phyloP scores from a whole-genome alignment of 2,888 invertebrate species.

The Alviniconcha strummeri region DNA sequence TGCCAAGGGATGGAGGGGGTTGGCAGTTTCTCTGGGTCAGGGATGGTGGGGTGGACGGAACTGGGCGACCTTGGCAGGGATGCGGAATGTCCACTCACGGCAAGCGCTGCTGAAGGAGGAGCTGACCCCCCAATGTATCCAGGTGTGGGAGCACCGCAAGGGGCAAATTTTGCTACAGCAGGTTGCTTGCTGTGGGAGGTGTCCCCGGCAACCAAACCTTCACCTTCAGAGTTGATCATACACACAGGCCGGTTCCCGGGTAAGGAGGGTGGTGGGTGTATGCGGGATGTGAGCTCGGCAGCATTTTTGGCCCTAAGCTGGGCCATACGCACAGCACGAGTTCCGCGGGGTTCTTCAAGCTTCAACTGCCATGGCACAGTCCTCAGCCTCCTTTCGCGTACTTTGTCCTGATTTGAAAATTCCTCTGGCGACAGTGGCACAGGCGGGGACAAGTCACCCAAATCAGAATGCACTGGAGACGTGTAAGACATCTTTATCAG shows the following conservation, averaged over 20 bases:
- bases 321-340: slow-evolving; percentile 15
- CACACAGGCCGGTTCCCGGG: too few species aligned
- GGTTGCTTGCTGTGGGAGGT: too few species aligned
- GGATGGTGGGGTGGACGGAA: slow-evolving; percentile 2
- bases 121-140: not conserved
- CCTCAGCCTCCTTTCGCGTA: not conserved
- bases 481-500: slow-evolving; percentile 63
- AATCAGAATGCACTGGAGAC: slow-evolving; percentile 61
- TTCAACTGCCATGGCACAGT: not conserved
- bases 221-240: too few species aligned
- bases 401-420: slow-evolving; percentile 33
- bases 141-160: too few species aligned
- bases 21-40: not conserved
- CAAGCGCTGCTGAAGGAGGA: not conserved
- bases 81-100: not conserved
- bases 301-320: slow-evolving; percentile 25
- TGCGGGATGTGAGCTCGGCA: not conserved
- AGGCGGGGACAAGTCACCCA: slow-evolving; percentile 59
- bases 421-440: slow-evolving; percentile 62
- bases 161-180: too few species aligned
- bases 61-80: not conserved
- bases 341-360: slow-evolving; percentile 24
- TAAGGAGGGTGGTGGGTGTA: not conserved
- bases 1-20: slow-evolving; percentile 15
- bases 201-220: too few species aligned